Percentiles rank a stretch among this genome's conserved stretches.
These are phyloP conservation scores for Heterochromis multidens DNA, from an alignment of 2,113 vertebrate genomes.

Conservation along the genomic window DNA sequence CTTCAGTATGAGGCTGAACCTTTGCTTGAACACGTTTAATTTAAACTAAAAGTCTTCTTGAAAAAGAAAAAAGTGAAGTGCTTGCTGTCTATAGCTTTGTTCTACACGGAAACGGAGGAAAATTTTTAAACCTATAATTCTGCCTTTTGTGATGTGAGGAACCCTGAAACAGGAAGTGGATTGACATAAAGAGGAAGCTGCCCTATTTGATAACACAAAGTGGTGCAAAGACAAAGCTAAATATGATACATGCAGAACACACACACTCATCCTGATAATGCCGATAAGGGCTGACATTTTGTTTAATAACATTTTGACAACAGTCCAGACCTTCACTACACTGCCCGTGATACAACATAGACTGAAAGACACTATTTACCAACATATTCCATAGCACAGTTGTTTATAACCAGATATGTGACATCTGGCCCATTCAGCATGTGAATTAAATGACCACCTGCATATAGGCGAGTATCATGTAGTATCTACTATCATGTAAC, in stretches of 20 bases:
- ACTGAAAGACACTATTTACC: neutral
- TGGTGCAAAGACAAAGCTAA: conserved; percentile 23
- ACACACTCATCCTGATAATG: neutral
- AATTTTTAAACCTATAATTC: neutral
- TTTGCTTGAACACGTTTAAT: neutral
- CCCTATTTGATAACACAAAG: conserved; percentile 67
- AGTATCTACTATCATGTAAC: neutral
- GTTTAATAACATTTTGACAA: too few species aligned
- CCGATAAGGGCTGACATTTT: neutral
- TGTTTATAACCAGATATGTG: neutral
- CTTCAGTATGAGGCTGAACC: neutral
- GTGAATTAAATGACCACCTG: neutral
- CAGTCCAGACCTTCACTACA: neutral
- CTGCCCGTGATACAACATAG: neutral
- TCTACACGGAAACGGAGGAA: neutral
- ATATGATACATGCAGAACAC: neutral
- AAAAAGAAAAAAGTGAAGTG: neutral
- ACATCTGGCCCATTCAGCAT: neutral
- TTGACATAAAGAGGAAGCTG: conserved; percentile 72
- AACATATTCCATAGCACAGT: neutral
- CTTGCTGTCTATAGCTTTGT: neutral
- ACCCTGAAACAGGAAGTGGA: conserved; percentile 76
- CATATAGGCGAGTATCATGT: neutral
- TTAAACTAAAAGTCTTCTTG: neutral
- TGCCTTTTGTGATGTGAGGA: conserved; percentile 34